Base-by-base conservation (phyloP, 2,888 invertebrate genomes). In the Gymnosoma rotundatum region DNA sequence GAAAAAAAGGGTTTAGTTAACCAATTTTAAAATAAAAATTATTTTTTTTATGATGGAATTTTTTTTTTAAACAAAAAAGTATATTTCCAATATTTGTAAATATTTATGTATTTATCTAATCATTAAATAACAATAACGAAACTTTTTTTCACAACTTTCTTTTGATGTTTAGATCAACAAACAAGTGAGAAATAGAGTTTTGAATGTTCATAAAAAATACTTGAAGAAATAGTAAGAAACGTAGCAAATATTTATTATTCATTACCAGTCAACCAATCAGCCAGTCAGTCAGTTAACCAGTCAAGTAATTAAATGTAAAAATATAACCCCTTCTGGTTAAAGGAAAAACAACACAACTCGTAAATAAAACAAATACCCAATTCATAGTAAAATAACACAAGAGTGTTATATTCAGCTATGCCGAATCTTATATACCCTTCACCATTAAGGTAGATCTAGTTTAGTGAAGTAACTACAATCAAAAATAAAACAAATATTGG, bases 211-310 rank as follows among this genome's bases (percentile, higher is more conserved):
- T 70, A 36, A 54, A 64, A 16, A n/a, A 48, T 16, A 7, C 6
- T n/a, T 25, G 25, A 2, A 45, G 14, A 45, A 32, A 58, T 18
- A 18, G 20, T 48, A 60, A 20, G 45, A 45, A 64, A 50, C 21
- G 63, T 63, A 69, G 38, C 75, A 83, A 81, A 84, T 84, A 84
- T 84, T 84, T 80, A 73, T 78, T 64, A 74, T 78, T 78, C 80
- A 80, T 84, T 84, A 84, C 36, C 67, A 69, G 60, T 60, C 80
- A 81, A 50, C 64, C 83, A 74, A 32, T n/a, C 67, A 69, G 60
- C 64, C 83, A 74, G 8, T 4, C 25, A 25, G 25, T 25, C 25
- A 84, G 52, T 76, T 58, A 63, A 78, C 42, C 1, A 42, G 67
- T 12, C 12, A 10, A 42, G 4, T 12, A 42, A 10, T 4, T 36